These are phyloP conservation scores for Agrilus cyanescens DNA, from an alignment of 2,888 invertebrate genomes.

Conservation along the genomic window DNA sequence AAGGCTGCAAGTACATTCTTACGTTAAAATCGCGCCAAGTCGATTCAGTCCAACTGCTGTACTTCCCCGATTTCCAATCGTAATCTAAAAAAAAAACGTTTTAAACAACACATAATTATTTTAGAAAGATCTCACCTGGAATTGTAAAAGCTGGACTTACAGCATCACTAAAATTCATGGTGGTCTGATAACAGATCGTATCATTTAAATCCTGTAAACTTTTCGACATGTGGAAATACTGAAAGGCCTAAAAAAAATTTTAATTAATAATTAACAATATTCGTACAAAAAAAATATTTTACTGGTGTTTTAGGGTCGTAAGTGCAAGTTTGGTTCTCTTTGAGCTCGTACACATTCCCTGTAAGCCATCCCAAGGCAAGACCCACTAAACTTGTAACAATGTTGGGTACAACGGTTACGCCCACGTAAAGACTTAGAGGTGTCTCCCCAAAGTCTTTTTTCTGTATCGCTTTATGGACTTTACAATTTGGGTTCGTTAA, in stretches of 20 bases:
- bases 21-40: constrained; percentile 65
- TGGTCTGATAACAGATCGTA: constrained; percentile 57
- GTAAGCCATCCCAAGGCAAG: constrained; percentile 51
- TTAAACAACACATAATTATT: constrained; percentile 2
- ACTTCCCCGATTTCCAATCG: constrained; percentile 61
- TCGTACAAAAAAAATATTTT: constrained; percentile 14
- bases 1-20: constrained; percentile 66
- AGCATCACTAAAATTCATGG: constrained; percentile 62
- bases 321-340: constrained; percentile 34
- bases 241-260: constrained; percentile 24
- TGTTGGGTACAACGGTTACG: constrained; percentile 40
- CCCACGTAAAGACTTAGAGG: constrained; percentile 49
- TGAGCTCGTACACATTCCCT: constrained; percentile 31
- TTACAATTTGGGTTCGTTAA: constrained; percentile 59
- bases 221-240: constrained; percentile 50
- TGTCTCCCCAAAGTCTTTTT: constrained; percentile 26
- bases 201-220: constrained; percentile 39
- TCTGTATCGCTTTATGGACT: constrained; percentile 44
- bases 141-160: constrained; percentile 74
- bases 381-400: constrained; percentile 45
- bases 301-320: constrained; percentile 31
- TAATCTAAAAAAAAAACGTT: constrained; percentile 47
- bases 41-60: constrained; percentile 84
- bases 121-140: constrained; percentile 39
- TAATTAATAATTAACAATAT: neutral